These are phyloP conservation scores for Cinclus cinclus DNA, from an alignment of 2,113 vertebrate species.

Conservation along the genomic window DNA sequence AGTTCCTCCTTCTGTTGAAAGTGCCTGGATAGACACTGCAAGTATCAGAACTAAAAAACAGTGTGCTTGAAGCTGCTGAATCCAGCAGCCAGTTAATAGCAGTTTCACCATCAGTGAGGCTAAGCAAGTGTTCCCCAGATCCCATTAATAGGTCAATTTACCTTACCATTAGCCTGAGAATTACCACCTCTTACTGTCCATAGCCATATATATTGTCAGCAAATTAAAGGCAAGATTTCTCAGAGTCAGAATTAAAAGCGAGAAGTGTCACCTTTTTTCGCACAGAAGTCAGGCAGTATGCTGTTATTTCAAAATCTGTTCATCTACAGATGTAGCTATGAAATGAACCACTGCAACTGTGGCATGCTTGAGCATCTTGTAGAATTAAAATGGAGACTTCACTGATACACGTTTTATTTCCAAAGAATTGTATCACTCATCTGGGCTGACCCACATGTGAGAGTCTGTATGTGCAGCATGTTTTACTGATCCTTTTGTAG, in stretches of 20 bases:
- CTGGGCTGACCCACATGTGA: neutral
- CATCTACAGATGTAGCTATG: neutral
- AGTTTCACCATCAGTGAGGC: neutral
- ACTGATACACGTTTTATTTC: neutral
- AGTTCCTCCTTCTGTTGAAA: neutral
- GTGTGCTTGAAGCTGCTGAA: neutral
- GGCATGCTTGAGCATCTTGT: neutral
- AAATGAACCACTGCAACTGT: neutral
- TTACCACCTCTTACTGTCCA: neutral
- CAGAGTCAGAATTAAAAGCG: neutral
- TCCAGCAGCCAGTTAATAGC: neutral
- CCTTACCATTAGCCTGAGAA: neutral
- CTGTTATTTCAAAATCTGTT: neutral
- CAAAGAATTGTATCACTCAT: neutral
- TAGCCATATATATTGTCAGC: neutral
- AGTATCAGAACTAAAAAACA: neutral
- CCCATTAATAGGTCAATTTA: neutral
- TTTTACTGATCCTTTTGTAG: constrained; percentile 5
- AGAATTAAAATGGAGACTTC: neutral
- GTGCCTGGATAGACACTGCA: neutral
- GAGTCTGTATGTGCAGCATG: neutral
- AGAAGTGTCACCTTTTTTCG: neutral
- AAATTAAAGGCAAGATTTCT: neutral
- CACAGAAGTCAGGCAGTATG: neutral
- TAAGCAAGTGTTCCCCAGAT: neutral